phyloP scores from a whole-genome alignment of 2,797 vertebrate genomes.

The Neostethus bicornis region DNA sequence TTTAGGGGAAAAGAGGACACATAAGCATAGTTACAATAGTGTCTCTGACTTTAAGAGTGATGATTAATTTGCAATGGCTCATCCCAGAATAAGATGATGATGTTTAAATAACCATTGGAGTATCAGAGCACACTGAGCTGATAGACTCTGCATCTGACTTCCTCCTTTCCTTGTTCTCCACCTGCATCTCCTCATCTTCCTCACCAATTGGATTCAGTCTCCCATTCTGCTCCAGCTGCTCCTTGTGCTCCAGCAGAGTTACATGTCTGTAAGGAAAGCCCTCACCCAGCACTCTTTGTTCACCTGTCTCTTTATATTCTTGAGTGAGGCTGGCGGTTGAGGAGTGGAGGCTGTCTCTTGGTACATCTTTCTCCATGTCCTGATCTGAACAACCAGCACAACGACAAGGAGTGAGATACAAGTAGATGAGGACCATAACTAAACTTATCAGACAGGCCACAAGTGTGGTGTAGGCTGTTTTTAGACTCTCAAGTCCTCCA shows the following conservation, averaged over 20 bases:
- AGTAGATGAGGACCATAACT: constrained; percentile 92
- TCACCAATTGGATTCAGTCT: constrained; percentile 86
- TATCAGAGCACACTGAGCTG: constrained; percentile 92
- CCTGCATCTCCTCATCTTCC: constrained; percentile 71
- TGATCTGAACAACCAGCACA: constrained; percentile 83
- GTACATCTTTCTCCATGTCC: constrained; percentile 75
- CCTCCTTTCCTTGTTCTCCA: constrained; percentile 77
- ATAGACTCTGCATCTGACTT: constrained; percentile 89
- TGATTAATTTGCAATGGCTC: background rate
- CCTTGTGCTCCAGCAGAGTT: constrained; percentile 80
- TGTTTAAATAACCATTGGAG: constrained; percentile 90
- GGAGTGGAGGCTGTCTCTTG: constrained; percentile 88
- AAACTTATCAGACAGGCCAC: constrained; percentile 91
- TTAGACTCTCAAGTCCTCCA: constrained; percentile 86
- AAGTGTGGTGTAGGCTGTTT: constrained; percentile 96
- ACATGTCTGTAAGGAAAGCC: constrained; percentile 77
- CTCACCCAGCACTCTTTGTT: constrained; percentile 28
- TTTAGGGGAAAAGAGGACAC: background rate
- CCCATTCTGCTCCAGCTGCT: constrained; percentile 89
- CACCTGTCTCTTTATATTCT: constrained; percentile 73
- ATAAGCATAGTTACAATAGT: constrained; percentile 13
- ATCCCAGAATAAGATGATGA: background rate
- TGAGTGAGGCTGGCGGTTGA: constrained; percentile 89
- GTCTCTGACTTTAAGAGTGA: constrained; percentile 9
- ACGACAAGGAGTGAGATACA: constrained; percentile 92